Evolutionary conservation across 2,113 vertebrate genomes (phyloP).

Genomic region (Lichenostomus cassidix): DNA sequence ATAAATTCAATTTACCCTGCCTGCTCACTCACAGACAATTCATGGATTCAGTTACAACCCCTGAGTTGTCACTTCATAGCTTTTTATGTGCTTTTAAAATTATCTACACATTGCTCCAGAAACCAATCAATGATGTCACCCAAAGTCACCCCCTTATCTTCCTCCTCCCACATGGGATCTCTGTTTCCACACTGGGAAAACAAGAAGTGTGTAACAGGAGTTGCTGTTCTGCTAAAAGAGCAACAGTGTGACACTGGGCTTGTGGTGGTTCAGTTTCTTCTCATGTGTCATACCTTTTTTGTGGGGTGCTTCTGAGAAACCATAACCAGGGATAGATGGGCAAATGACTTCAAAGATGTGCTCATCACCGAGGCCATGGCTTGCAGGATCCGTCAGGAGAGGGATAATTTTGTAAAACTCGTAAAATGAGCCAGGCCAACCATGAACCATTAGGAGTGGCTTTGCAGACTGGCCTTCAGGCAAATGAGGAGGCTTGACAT

Average conservation of each 20-base stretch:
- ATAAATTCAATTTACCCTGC: not conserved
- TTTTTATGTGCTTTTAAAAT: not conserved
- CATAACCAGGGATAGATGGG: constrained; percentile 81
- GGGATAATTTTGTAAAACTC: constrained; percentile 83
- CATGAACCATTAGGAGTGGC: constrained; percentile 78
- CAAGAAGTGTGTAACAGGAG: not conserved
- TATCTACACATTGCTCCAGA: not conserved
- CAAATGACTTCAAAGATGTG: constrained; percentile 78
- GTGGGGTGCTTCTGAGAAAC: constrained; percentile 78
- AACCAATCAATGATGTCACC: not conserved
- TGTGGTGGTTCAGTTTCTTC: not conserved
- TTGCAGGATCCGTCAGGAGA: constrained; percentile 73
- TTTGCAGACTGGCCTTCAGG: constrained; percentile 56
- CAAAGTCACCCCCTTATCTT: not conserved
- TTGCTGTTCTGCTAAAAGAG: not conserved
- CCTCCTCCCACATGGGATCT: not conserved
- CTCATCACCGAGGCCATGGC: constrained; percentile 55
- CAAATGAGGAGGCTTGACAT: constrained; percentile 60
- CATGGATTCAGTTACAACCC: not conserved
- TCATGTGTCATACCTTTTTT: constrained; percentile 69
- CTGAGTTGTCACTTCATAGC: not conserved
- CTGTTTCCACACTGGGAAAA: not conserved
- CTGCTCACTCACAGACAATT: not conserved
- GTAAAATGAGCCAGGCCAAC: constrained; percentile 80
- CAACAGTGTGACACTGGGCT: not conserved